A percentile compares a stretch with the other conserved stretches of the same genome.
These are phyloP conservation scores for Penaeus indicus DNA, from an alignment of 1,140 invertebrate species.

Conservation along the genomic window DNA sequence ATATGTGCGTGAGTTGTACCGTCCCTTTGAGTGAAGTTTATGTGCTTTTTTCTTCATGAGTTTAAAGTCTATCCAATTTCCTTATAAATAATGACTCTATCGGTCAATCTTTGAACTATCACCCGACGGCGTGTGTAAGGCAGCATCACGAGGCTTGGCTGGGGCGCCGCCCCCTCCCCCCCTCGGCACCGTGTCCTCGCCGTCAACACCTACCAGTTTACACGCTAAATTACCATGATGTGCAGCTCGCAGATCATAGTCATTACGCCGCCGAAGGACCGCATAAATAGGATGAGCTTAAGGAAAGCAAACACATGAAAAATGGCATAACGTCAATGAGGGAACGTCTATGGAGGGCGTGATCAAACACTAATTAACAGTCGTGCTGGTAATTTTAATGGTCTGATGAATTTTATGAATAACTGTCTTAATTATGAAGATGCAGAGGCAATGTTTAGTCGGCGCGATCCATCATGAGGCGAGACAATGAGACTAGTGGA, in stretches of 20 bases:
- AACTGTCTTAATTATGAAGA: too few species aligned
- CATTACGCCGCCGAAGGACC: conserved; percentile 34
- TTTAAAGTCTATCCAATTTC: conserved; percentile 45
- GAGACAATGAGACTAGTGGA: not conserved
- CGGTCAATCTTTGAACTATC: conserved; percentile 51
- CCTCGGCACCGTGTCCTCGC: not conserved
- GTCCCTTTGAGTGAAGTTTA: conserved; percentile 53
- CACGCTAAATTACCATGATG: conserved; percentile 57
- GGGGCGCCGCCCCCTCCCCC: not conserved
- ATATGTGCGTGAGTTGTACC: conserved; percentile 52
- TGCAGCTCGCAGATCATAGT: conserved; percentile 49
- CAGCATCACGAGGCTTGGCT: not conserved
- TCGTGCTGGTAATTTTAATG: not conserved
- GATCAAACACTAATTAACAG: not conserved
- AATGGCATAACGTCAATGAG: not conserved
- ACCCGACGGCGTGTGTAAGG: conserved; percentile 26
- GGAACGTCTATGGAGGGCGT: not conserved
- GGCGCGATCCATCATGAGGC: too few species aligned
- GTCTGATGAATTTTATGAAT: too few species aligned
- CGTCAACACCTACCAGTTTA: conserved; percentile 49
- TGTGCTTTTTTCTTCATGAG: conserved; percentile 18
- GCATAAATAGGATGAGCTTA: conserved; percentile 41
- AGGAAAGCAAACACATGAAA: conserved; percentile 20
- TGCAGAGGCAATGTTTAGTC: too few species aligned
- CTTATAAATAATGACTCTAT: conserved; percentile 62